These are phyloP conservation scores for Spialia ferax DNA, from an alignment of 2,888 invertebrate species.

Conservation along the genomic window DNA sequence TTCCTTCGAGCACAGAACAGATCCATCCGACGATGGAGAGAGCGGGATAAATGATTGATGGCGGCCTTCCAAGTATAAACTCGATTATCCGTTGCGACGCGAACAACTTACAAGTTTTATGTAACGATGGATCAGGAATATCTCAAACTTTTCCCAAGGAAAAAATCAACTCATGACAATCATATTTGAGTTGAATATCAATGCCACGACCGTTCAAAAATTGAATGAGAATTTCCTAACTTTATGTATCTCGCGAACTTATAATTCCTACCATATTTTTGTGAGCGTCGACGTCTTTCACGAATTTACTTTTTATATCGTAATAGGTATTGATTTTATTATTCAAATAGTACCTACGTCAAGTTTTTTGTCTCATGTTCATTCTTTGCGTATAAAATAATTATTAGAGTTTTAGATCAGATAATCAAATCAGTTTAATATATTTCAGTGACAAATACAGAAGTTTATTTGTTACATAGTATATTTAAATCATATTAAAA, in stretches of 20 bases:
- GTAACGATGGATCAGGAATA: conserved; percentile 86
- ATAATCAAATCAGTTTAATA: no score
- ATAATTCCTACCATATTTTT: conserved; percentile 11
- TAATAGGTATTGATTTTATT: no score
- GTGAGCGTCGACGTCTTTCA: not conserved
- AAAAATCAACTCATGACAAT: conserved; percentile 83
- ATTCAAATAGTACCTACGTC: no score
- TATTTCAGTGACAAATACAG: not conserved
- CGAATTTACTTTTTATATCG: not conserved
- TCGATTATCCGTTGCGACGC: conserved; percentile 86
- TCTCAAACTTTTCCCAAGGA: conserved; percentile 73
- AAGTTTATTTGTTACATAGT: conserved; percentile 11
- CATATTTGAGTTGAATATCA: conserved; percentile 81
- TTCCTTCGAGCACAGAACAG: conserved; percentile 62
- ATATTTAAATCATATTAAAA: no score
- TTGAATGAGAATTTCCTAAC: conserved; percentile 25
- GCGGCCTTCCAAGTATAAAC: conserved; percentile 85
- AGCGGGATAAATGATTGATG: conserved; percentile 85
- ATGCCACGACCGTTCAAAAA: conserved; percentile 53
- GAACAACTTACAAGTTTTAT: conserved; percentile 86
- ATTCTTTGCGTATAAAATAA: no score
- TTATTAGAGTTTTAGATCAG: no score
- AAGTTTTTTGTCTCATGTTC: not conserved
- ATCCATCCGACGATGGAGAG: conserved; percentile 66
- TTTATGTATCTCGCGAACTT: conserved; percentile 6